Evolutionary conservation across 2,113 vertebrate genomes (phyloP).

Genomic region (Leucoraja erinaceus): DNA sequence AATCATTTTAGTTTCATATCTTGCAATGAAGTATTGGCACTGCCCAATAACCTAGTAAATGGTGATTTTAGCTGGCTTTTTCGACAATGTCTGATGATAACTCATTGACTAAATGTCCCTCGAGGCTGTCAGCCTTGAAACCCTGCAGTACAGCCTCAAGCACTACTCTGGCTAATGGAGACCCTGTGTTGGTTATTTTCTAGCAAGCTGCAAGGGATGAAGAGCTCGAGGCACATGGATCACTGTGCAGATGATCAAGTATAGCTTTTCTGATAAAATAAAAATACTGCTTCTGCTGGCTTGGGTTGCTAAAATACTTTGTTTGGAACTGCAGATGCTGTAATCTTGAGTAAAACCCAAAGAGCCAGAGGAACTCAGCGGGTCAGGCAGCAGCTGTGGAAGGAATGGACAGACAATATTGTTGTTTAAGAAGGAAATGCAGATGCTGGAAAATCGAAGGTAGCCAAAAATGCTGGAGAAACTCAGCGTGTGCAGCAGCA

Average conservation of each 20-base stretch:
- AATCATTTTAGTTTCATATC: not conserved
- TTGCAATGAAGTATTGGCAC: not conserved
- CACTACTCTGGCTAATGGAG: not conserved
- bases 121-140: not conserved
- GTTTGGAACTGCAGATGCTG: too few relatives aligned
- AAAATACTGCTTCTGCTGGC: not conserved
- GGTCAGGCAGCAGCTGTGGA: too few relatives aligned
- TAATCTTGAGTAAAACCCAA: too few relatives aligned
- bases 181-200: not conserved
- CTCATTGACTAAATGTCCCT: slow-evolving; percentile 25
- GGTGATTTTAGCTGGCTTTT: slow-evolving; percentile 5
- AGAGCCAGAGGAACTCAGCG: too few relatives aligned
- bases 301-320: not conserved
- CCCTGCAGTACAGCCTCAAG: not conserved
- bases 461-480: too few relatives aligned
- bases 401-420: too few relatives aligned
- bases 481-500: too few relatives aligned
- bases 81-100: not conserved
- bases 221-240: not conserved
- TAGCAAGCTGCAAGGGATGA: not conserved
- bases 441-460: too few relatives aligned
- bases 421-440: too few relatives aligned
- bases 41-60: not conserved
- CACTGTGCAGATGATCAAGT: not conserved
- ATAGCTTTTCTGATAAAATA: not conserved